Conservation (phyloP, 2,888 invertebrate genomes). For the Folsomia candida region DNA sequence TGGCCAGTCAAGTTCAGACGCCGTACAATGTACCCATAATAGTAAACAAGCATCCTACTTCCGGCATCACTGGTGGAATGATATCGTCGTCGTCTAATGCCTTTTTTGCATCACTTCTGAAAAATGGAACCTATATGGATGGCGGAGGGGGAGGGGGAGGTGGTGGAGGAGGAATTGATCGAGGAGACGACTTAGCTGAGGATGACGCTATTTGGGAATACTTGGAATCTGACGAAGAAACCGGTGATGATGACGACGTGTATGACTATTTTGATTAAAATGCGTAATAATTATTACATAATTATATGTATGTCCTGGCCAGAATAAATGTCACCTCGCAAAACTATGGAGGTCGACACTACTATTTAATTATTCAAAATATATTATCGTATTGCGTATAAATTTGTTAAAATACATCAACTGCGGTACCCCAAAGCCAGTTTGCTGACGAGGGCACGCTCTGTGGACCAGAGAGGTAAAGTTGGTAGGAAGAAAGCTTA, state of each 20-base stretch:
- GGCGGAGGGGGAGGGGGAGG: too few species aligned
- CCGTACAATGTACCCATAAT: too few species aligned
- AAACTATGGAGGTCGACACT: too few species aligned
- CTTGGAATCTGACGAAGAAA: slow-evolving; percentile 34
- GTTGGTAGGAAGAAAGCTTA: too few species aligned
- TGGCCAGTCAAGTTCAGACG: neutral
- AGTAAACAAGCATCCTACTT: neutral
- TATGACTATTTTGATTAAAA: slow-evolving; percentile 38
- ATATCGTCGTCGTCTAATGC: neutral
- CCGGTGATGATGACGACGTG: slow-evolving; percentile 42
- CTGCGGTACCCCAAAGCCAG: too few species aligned
- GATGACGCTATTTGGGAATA: slow-evolving; percentile 48
- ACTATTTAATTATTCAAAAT: too few species aligned
- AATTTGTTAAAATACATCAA: too few species aligned
- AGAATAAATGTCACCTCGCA: neutral
- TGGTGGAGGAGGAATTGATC: neutral
- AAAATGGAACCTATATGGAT: neutral
- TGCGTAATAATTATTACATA: too few species aligned
- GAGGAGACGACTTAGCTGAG: slow-evolving; percentile 18
- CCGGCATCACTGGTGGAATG: neutral
- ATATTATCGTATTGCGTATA: too few species aligned
- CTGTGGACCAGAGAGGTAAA: too few species aligned
- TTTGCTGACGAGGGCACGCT: too few species aligned
- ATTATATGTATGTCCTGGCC: slow-evolving; percentile 2
- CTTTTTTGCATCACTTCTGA: neutral